Evolutionary conservation across 1,140 invertebrate genomes (phyloP), one percentile per base, ranked within the genome.

Genomic region (Drosophila kepulauana): DNA sequence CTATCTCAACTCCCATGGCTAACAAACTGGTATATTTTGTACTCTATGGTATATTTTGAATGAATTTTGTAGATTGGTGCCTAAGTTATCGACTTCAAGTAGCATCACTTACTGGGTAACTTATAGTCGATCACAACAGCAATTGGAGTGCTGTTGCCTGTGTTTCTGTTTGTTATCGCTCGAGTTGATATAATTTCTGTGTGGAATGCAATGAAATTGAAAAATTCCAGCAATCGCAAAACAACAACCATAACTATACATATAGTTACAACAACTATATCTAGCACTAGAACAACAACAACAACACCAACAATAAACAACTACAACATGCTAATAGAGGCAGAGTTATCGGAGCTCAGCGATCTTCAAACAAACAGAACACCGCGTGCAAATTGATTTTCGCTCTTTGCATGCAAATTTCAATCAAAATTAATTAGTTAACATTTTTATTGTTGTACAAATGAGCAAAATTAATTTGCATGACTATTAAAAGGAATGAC

Each of bases 401-500:
- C 76, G 78, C 85, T 82, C 82, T 91, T 91, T 79, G 89, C 89
- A 91, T 91, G 89, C 89, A 91, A 91, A 91, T 91, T 91, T 88
- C 82, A 91, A 91, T 91, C 89, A 91, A 91, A 91, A 91, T 91
- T 91, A 91, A 91, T 91, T 91, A 91, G 89, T 89, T 85, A 91
- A 91, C 89, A 91, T 91, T 91, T 91, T 91, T 91, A 91, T 91
- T 91, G 89, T 91, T 91, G 82, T 84, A 91, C 89, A 91, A 91
- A 89, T 89, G 85, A 89, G 85, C 85, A 89, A 89, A 89, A 89
- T 89, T 89, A 89, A 89, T 89, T 89, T 89, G 85, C 85, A 89
- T 89, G 85, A 89, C 85, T 89, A 89, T 89, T 89, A 89, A 89
- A 84, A 85, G 70, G 84, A 88, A 88, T 87, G 84, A 84, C 84